Base-by-base conservation (phyloP, 1,140 invertebrate genomes). In the Frieseomelitta varia region DNA sequence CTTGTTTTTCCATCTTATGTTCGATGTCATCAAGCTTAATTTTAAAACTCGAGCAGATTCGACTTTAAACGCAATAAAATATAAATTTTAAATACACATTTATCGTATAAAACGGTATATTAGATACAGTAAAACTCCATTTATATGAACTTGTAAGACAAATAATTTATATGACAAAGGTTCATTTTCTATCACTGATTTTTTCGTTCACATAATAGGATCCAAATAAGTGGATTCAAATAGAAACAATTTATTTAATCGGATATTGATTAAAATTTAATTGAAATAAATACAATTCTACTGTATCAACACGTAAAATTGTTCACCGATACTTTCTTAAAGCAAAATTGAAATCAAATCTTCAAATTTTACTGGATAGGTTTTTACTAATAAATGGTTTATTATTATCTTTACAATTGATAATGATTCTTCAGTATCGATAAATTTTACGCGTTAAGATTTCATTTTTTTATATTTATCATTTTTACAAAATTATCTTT, bases 1-100 rank as follows among this genome's bases (percentile, higher is more conserved):
- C 91, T 92, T 92, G 58, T 85, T 21, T 91, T 81, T 87, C 79
- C 39, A 65, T 81, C 24, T 71, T 56, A 17, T 63, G 24, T 69
- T 79, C 30, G 39, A 74, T 65, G 65, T 68, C 53, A 58, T n/a
- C 79, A 39, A 27, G 6, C 61, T 67, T 51, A 34, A 75, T 68
- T 73, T 51, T 65, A 30, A 27, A 27, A 75, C 65, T 76, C 21
- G 51, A 74, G 27, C 71, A 61, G 79, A 83, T 47, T 47, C 39
- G 69, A 65, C 11, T 67, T 53, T 47, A 69, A 47, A 27, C 55
- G 1, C 69, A 67, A 53, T 72, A 15, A 51, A 79, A 76, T 80
- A 71, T 39, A 55, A 75, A 69, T 61, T 80, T 61, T 51, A 71
- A 47, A 39, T 55, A 51, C 56, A 47, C 19, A 6, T n/a, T 63